Percentiles rank a stretch among this genome's conserved stretches.
These are phyloP conservation scores for Silurus aristotelis DNA, from an alignment of 2,797 vertebrate species.

Conservation along the genomic window DNA sequence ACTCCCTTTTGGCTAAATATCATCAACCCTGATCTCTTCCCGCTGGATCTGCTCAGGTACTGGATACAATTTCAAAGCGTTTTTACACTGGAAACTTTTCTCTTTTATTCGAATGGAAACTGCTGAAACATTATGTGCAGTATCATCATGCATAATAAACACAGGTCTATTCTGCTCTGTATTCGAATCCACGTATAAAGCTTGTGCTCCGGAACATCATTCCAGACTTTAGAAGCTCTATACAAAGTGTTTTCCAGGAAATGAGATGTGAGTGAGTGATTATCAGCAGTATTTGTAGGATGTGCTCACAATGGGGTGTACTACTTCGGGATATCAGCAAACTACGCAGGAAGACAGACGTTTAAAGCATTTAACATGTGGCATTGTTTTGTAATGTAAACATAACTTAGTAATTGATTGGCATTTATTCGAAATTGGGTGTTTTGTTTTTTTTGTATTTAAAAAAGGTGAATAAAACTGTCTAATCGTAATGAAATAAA, in stretches of 20 bases:
- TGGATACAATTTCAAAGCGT: conserved; percentile 33
- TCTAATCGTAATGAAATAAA: conserved; percentile 16
- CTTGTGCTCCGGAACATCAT: not conserved
- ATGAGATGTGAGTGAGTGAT: not conserved
- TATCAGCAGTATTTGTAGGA: not conserved
- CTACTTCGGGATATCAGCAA: not conserved
- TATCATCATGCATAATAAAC: not conserved
- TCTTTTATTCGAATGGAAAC: not conserved
- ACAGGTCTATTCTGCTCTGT: not conserved
- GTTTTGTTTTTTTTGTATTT: not conserved
- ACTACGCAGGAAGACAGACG: not conserved
- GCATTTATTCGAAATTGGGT: not conserved
- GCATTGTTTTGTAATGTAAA: not conserved
- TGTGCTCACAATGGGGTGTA: not conserved
- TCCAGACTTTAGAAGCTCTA: not conserved
- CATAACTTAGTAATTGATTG: too few species aligned
- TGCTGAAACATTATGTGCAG: not conserved
- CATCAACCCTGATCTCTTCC: conserved; percentile 76
- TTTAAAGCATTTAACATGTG: not conserved
- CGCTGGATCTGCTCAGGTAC: conserved; percentile 66
- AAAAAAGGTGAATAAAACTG: not conserved
- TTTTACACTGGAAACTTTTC: not conserved
- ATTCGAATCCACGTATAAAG: not conserved
- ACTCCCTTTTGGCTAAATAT: conserved; percentile 80
- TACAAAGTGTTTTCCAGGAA: not conserved